Percentiles rank a stretch among this genome's conserved stretches.
Conservation (phyloP, 2,888 invertebrate genomes). For the Girardia tigrina region DNA sequence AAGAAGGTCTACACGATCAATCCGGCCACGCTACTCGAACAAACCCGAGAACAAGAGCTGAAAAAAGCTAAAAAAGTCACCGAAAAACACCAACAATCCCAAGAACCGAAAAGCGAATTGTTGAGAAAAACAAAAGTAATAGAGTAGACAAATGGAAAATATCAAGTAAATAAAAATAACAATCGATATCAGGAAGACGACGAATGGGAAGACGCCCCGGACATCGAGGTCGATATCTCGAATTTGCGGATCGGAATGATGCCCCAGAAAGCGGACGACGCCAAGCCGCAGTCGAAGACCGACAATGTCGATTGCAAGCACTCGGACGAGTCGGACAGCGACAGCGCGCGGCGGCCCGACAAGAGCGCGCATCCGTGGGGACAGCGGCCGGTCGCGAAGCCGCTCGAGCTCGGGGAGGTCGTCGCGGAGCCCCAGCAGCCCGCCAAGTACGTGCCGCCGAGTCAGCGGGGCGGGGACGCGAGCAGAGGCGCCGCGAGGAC, state of each 20-base stretch:
- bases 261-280: neutral
- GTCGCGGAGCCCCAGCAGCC: neutral
- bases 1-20: neutral
- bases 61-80: slow-evolving; percentile 15
- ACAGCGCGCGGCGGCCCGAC: neutral
- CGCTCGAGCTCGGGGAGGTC: neutral
- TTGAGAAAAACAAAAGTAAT: slow-evolving; percentile 5
- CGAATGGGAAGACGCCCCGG: neutral
- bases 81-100: neutral
- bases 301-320: neutral
- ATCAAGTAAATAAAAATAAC: no score
- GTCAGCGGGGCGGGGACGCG: neutral
- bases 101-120: slow-evolving; percentile 4
- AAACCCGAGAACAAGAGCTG: neutral
- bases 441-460: neutral
- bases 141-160: no score
- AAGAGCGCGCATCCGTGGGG: neutral
- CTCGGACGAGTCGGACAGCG: neutral
- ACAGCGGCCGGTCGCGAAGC: neutral
- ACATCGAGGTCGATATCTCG: neutral
- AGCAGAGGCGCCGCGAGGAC: neutral
- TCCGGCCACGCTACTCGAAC: neutral
- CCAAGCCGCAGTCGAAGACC: neutral
- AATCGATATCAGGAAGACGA: neutral
- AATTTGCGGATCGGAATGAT: slow-evolving; percentile 8